Evolutionary conservation across 2,888 invertebrate species (phyloP), one percentile per base, ranked within the genome.

Genomic region (Tetranychus truncatus): DNA sequence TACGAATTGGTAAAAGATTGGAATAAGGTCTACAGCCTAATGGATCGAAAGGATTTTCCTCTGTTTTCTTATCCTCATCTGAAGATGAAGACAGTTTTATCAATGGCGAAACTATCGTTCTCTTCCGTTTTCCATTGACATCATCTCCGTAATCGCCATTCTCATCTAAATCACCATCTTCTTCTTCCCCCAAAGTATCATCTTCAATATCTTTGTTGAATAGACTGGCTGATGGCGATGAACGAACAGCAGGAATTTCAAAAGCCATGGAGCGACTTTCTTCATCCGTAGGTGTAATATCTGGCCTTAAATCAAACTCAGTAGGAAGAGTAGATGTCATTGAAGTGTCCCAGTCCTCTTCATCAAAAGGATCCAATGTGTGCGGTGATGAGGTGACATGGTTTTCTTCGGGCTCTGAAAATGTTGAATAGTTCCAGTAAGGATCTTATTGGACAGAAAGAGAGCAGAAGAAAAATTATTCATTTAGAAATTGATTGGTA

Each of bases 261-360:
- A 76, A 76, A 4, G 76, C 66, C 7, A 76, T 66, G 15, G 75
- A 71, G 6, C 66, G 67, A 18, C 20, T 18, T 45, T 76, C 76
- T 21, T 76, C 76, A 67, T 72, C 76, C 21, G 76, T 76, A 44
- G 76, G 76, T 20, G 76, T 76, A 45, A 76, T 9, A 69, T 76
- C 76, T 65, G 76, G 76, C 20, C 75, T 73, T 24, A 76, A n/a
- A 69, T 76, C 74, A 72, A 76, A 76, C 69, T 76, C 76, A 18
- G 76, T 76, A 9, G 75, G 75, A 44, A 75, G 34, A 71, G 71
- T 76, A 18, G 75, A 76, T 6, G 73, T 55, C 71, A 74, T 74
- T 46, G 75, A 99, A 18, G 95, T 94, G 8, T 88, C 89, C 96
- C 97, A 99, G 83, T 96, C 93, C 82, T 99, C 97, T 85, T 99